Evolutionary conservation across 2,113 vertebrate species (phyloP).

Genomic region (Dasyornis broadbenti): DNA sequence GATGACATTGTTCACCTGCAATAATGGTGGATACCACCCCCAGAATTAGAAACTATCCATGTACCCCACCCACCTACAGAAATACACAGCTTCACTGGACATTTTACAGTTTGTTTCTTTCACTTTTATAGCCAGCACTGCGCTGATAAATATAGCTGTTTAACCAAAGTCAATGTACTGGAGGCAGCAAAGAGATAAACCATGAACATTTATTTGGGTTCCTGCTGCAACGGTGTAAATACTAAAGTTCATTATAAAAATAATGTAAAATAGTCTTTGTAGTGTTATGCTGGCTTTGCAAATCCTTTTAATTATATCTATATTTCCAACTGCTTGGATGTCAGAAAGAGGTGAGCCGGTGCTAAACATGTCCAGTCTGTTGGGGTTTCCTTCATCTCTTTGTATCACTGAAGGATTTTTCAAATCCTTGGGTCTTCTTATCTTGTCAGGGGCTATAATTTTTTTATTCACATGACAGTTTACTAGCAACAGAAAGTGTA

Average conservation of each 20-base stretch:
- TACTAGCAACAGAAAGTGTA: background rate
- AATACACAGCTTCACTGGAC: background rate
- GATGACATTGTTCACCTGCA: background rate
- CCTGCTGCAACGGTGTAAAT: background rate
- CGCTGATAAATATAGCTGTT: constrained; percentile 56
- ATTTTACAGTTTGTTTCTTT: constrained; percentile 16
- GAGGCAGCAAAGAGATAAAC: constrained; percentile 53
- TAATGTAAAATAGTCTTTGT: background rate
- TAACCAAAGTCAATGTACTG: constrained; percentile 42
- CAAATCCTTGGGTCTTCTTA: background rate
- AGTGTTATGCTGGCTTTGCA: constrained; percentile 23
- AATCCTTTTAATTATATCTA: constrained; percentile 53
- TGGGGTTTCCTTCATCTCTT: background rate
- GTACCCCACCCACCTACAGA: background rate
- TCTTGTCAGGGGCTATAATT: background rate
- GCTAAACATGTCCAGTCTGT: background rate
- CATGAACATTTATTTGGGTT: constrained; percentile 52
- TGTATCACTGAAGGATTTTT: background rate
- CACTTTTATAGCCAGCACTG: constrained; percentile 42
- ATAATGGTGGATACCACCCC: background rate
- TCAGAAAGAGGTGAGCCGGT: constrained; percentile 47
- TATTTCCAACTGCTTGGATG: constrained; percentile 50
- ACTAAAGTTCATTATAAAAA: constrained; percentile 45
- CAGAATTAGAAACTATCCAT: background rate
- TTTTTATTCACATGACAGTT: background rate